Base-by-base conservation (phyloP, 2,113 vertebrate genomes). In the Sprattus sprattus region DNA sequence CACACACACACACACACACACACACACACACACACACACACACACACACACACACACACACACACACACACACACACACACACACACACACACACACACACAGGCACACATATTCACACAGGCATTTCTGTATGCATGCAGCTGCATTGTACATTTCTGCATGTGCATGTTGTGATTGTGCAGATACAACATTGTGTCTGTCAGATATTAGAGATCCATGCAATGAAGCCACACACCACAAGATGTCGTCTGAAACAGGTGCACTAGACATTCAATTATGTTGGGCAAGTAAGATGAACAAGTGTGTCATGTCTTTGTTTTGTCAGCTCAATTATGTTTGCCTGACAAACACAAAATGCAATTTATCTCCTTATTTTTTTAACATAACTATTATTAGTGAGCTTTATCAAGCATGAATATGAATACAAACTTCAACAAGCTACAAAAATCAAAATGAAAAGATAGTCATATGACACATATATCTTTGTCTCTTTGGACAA, bases 201-300 rank as follows among this genome's bases (percentile, higher is more conserved):
- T 18, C 75, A 45, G 54, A 16, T 22, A 80, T n/a, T 44, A n/a
- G 52, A 45, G 16, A 54, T 45, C n/a, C 18, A 57, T 83, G 90
- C 57, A 87, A 83, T 88, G 54, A 82, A 87, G 7, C 8, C 47
- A 84, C 15, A 28, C n/a, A 75, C 85, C 89, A 90, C 85, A 32
- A 89, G 85, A 87, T 89, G 89, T 83, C 88, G 54, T 60, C 81
- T 86, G 44, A 87, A 82, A 81, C 47, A 81, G 45, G 22, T 60
- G 44, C 20, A 50, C 82, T 5, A 9, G 9, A 15, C 64, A n/a
- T 71, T 84, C 46, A 49, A 3, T 18, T 39, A 50, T 49, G 18
- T 22, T 60, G 54, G 20, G 54, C 22, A 1, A 22, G 54, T 22
- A 60, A 60, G 22, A 22, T 60, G 3, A 20, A 60, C 22, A 60